Percentiles rank a stretch among this genome's conserved stretches.
These are phyloP conservation scores for Serinus canaria DNA, from an alignment of 2,113 vertebrate species.

Conservation along the genomic window DNA sequence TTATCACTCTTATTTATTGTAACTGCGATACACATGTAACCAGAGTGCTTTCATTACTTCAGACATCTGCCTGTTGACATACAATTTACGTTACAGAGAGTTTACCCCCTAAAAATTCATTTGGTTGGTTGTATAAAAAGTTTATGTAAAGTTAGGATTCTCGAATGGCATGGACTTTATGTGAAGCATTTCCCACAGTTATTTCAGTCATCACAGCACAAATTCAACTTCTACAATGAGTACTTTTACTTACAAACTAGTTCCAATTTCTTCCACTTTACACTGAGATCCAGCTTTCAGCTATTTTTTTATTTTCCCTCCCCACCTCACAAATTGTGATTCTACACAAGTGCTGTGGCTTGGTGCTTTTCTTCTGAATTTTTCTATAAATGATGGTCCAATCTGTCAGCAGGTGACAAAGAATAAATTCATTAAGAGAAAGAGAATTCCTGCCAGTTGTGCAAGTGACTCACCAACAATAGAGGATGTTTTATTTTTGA, in stretches of 20 bases:
- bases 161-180: not conserved
- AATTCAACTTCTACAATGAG: not conserved
- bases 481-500: not conserved
- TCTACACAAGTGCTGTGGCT: not conserved
- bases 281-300: not conserved
- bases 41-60: conserved; percentile 26
- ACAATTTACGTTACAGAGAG: not conserved
- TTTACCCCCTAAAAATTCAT: not conserved
- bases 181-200: not conserved
- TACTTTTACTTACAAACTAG: not conserved
- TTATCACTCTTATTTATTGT: not conserved
- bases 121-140: not conserved
- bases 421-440: not conserved
- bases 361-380: not conserved
- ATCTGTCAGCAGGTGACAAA: not conserved
- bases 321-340: not conserved
- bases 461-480: not conserved
- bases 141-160: not conserved
- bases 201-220: not conserved
- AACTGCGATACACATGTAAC: not conserved
- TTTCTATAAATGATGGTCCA: not conserved
- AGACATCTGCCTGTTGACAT: not conserved
- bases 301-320: not conserved
- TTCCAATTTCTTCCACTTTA: not conserved
- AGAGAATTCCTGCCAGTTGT: not conserved